Evolutionary conservation across 2,113 vertebrate genomes (phyloP), one percentile per base, ranked within the genome.

Genomic region (Quiscalus mexicanus): DNA sequence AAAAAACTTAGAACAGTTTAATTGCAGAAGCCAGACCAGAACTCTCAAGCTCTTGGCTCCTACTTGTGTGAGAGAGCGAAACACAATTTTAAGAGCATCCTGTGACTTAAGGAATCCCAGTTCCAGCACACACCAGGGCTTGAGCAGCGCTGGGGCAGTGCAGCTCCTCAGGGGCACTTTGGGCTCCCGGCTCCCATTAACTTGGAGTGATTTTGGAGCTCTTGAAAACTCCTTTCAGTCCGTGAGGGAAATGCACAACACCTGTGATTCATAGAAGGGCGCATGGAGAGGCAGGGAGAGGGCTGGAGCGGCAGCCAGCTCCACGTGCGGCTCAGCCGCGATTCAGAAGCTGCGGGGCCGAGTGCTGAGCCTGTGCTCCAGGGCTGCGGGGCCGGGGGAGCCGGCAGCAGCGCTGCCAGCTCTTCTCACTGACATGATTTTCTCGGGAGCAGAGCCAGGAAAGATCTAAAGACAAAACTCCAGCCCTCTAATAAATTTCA

Each of bases 191-290:
- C 83, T 93, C 92, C 93, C 93, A 95, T 93, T 94, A 95, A 96
- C 88, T 90, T n/a, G 80, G 93, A 96, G 92, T 96, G 92, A 97
- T 96, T 93, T 59, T 96, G 90, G 93, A 93, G 92, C 88, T 96
- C 95, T 97, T 84, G 96, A 96, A 96, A 96, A 93, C 91, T 84
- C 88, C 90, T 93, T 95, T 93, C 85, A 86, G 90, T 95, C 91
- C 73, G 21, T 7, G 6, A 91, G 93, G 84, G 76, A 78, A 96
- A 88, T 62, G 83, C 58, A 68, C 80, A 93, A 71, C 96, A 95
- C 95, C 93, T 93, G 92, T 94, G 94, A 86, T 88, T 84, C 94
- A 92, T 81, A 87, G 91, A 55, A 58, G 52, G 2, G 75, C 1
- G 4, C 62, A 42, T 0, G 4, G 63, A 74, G 92, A 58, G 59